A percentile compares a stretch with the other conserved stretches of the same genome.
Conservation (phyloP, 2,888 invertebrate species). For the Ophion ellenae region DNA sequence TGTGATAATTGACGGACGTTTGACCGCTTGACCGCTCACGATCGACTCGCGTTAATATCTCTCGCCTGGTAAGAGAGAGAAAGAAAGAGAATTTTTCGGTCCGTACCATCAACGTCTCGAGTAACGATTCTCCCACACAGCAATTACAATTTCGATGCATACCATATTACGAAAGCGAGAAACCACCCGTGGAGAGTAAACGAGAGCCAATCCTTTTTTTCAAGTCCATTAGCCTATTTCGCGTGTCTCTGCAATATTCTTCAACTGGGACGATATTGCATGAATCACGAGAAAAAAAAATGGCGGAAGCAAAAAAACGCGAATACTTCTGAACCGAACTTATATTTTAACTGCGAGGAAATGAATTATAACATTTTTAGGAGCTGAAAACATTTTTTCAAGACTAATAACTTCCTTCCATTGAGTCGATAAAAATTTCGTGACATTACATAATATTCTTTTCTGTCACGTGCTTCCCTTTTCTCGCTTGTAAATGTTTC, state of each 20-base stretch:
- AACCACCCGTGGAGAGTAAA: constrained; percentile 60
- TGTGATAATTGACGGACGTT: constrained; percentile 66
- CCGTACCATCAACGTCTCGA: constrained; percentile 25
- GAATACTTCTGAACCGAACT: background rate
- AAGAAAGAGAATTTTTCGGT: constrained; percentile 27
- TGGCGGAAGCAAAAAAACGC: background rate
- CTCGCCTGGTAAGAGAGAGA: constrained; percentile 25
- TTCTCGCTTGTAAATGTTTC: background rate
- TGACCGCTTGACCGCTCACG: constrained; percentile 58
- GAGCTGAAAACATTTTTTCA: background rate
- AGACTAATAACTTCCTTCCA: background rate
- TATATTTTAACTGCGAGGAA: background rate
- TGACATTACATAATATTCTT: background rate
- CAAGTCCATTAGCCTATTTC: constrained; percentile 55
- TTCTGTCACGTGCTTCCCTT: background rate
- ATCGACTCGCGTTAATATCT: constrained; percentile 55
- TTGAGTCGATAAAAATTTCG: background rate
- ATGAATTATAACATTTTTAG: background rate
- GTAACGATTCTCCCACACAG: constrained; percentile 38
- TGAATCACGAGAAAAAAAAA: background rate
- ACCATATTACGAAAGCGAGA: constrained; percentile 56
- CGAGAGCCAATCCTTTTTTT: constrained; percentile 26
- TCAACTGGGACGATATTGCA: background rate
- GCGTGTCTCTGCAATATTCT: constrained; percentile 28
- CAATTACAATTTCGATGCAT: constrained; percentile 65